Conservation (phyloP, 1,140 invertebrate species). For the Lucilia sericata region DNA sequence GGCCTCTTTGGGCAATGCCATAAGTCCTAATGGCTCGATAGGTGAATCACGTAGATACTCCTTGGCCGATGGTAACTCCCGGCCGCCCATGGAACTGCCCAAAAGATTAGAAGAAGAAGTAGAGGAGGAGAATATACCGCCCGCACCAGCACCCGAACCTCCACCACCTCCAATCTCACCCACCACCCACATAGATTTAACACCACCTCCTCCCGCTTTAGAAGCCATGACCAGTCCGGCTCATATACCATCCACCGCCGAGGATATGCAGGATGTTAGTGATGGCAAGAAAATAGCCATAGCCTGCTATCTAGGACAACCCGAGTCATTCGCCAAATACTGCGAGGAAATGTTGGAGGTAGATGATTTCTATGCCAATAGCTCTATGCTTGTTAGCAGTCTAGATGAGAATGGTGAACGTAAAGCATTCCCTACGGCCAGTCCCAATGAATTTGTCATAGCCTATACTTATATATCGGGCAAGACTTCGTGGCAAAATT, state of each 20-base stretch:
- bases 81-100: constrained; percentile 68
- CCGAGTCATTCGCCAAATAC: constrained; percentile 81
- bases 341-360: constrained; percentile 74
- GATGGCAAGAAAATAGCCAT: constrained; percentile 89
- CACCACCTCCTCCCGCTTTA: constrained; percentile 64
- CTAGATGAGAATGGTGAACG: constrained; percentile 62
- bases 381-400: constrained; percentile 66
- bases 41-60: constrained; percentile 67
- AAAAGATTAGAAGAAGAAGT: constrained; percentile 70
- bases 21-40: constrained; percentile 69
- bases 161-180: constrained; percentile 64
- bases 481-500: constrained; percentile 94
- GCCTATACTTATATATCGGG: constrained; percentile 90
- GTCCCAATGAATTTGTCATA: constrained; percentile 79
- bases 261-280: constrained; percentile 80
- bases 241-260: constrained; percentile 66
- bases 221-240: constrained; percentile 60
- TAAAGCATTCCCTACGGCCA: constrained; percentile 56
- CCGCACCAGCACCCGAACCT: constrained; percentile 66
- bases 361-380: constrained; percentile 68
- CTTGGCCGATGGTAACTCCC: constrained; percentile 66
- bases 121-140: constrained; percentile 69
- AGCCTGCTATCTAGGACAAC: constrained; percentile 85
- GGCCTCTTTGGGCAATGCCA: constrained; percentile 77
- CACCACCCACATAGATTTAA: constrained; percentile 64